Conservation (phyloP, 2,797 vertebrate genomes). For the Sandelia bainsii region DNA sequence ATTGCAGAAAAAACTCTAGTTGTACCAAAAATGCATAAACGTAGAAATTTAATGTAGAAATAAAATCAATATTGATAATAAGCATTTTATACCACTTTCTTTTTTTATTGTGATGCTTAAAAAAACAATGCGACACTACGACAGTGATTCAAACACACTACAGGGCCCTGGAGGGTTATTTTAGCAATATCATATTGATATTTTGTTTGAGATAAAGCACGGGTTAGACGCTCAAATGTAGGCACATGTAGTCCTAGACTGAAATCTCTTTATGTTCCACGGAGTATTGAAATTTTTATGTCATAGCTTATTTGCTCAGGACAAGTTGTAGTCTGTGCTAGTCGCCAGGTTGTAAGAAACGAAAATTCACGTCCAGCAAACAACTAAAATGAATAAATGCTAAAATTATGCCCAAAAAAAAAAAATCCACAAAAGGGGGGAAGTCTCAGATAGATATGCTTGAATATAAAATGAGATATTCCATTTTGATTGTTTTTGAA, state of each 20-base stretch:
- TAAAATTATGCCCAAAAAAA: not conserved
- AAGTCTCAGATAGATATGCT: not conserved
- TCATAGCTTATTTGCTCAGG: not conserved
- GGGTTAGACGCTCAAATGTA: not conserved
- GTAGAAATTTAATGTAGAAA: not conserved
- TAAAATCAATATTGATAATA: not conserved
- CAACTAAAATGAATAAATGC: not conserved
- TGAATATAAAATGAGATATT: slow-evolving; percentile 20
- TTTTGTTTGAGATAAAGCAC: not conserved
- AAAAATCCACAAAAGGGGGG: not conserved
- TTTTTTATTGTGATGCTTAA: not conserved
- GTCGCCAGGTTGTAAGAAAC: not conserved
- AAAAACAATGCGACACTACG: slow-evolving; percentile 43
- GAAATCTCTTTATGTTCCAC: not conserved
- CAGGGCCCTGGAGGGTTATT: slow-evolving; percentile 49
- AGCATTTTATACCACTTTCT: not conserved
- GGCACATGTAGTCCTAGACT: not conserved
- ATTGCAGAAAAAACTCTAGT: not conserved
- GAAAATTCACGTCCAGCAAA: not conserved
- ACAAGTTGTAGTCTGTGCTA: slow-evolving; percentile 29
- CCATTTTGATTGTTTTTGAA: slow-evolving; percentile 12
- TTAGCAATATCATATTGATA: slow-evolving; percentile 9
- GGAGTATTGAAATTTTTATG: not conserved
- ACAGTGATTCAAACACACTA: slow-evolving; percentile 18
- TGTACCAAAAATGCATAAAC: not conserved